A percentile compares a stretch with the other conserved stretches of the same genome.
phyloP scores from a whole-genome alignment of 2,113 vertebrate genomes.

The Melanerpes formicivorus region DNA sequence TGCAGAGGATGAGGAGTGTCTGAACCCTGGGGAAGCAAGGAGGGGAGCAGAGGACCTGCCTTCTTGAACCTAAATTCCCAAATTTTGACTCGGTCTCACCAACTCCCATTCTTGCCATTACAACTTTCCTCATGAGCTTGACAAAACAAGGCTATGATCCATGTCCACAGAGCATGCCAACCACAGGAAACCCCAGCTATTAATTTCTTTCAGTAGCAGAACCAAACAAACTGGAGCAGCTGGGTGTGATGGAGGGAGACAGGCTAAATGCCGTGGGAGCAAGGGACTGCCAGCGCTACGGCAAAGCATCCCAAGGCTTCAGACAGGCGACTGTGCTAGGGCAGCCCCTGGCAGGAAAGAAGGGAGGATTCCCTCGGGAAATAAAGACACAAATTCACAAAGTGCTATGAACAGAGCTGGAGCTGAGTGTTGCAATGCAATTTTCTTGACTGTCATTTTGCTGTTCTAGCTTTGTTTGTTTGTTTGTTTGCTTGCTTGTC shows the following conservation, averaged over 20 bases:
- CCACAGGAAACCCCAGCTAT: not conserved
- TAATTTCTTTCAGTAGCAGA: not conserved
- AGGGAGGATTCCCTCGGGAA: not conserved
- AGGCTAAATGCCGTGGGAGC: not conserved
- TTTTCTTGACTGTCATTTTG: not conserved
- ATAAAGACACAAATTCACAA: not conserved
- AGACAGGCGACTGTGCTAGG: rapidly evolving
- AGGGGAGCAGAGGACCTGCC: not conserved
- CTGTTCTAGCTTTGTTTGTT: not conserved
- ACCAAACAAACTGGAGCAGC: not conserved
- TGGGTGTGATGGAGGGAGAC: not conserved
- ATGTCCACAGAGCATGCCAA: not conserved
- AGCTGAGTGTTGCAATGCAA: not conserved
- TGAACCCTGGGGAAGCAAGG: not conserved
- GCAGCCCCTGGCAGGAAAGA: not conserved
- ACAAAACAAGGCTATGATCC: not conserved
- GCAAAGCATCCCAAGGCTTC: not conserved
- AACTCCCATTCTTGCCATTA: not conserved
- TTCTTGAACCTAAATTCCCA: not conserved
- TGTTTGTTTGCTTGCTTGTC: not conserved
- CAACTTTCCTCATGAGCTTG: not conserved
- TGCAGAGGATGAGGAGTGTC: rapidly evolving
- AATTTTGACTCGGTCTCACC: not conserved
- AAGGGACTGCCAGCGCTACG: rapidly evolving
- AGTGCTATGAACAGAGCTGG: not conserved